A percentile compares a stretch with the other conserved stretches of the same genome.
Evolutionary conservation across 2,113 vertebrate species (phyloP).

Genomic region (Ranitomeya variabilis): DNA sequence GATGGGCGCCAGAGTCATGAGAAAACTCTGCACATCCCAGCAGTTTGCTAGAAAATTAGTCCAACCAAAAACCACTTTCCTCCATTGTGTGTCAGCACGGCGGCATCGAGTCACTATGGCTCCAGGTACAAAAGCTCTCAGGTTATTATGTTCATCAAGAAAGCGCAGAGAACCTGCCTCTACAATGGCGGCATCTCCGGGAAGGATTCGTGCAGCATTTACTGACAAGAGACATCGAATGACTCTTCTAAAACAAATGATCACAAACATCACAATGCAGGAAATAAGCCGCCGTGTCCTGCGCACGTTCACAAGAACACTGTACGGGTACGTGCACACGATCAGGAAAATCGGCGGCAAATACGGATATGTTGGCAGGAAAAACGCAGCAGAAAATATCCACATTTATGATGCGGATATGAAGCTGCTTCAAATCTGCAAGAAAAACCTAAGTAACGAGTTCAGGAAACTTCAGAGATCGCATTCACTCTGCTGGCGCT

Average conservation of each 20-base stretch:
- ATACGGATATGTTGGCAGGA: too few relatives aligned
- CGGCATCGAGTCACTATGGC: background rate
- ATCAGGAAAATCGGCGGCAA: too few relatives aligned
- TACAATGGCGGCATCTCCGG: background rate
- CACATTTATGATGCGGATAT: too few relatives aligned
- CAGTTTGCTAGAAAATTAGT: background rate
- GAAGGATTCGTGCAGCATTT: background rate
- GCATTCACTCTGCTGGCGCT: too few relatives aligned
- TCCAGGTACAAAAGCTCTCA: background rate
- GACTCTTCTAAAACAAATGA: background rate
- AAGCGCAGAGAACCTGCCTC: background rate
- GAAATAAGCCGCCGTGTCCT: background rate
- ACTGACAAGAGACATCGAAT: background rate
- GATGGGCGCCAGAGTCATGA: background rate
- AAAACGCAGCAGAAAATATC: too few relatives aligned
- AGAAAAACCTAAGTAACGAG: too few relatives aligned
- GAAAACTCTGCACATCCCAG: background rate
- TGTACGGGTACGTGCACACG: too few relatives aligned
- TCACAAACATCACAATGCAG: background rate
- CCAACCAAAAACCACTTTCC: background rate
- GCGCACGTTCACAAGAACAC: background rate
- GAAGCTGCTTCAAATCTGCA: too few relatives aligned
- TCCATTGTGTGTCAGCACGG: background rate
- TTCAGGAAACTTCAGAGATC: too few relatives aligned
- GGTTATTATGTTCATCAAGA: background rate